These are phyloP conservation scores for Hycleus cichorii DNA, from an alignment of 1,140 invertebrate species.

Conservation along the genomic window DNA sequence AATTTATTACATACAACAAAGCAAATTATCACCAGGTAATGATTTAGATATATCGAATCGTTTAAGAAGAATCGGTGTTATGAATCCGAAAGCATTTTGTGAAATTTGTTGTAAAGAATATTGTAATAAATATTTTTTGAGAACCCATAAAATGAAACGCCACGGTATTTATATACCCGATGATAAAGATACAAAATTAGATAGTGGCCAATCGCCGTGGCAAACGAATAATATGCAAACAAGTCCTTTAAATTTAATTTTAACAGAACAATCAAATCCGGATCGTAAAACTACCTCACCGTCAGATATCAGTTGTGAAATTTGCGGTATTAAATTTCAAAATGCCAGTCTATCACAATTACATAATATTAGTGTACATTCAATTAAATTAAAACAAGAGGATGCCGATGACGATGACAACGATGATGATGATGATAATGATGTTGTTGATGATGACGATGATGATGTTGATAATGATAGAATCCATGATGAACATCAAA, in stretches of 20 bases:
- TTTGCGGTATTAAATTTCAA: constrained; percentile 41
- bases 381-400: constrained; percentile 23
- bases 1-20: constrained; percentile 29
- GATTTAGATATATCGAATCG: constrained; percentile 58
- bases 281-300: constrained; percentile 39
- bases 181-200: constrained; percentile 39
- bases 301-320: constrained; percentile 40
- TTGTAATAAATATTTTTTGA: constrained; percentile 89
- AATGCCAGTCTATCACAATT: constrained; percentile 43
- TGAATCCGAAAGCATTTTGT: constrained; percentile 85
- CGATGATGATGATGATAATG: not conserved
- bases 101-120: constrained; percentile 93
- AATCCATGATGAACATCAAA: no score
- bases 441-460: no score
- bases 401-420: constrained; percentile 6
- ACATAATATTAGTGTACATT: constrained; percentile 41
- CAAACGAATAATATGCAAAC: constrained; percentile 47
- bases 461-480: no score
- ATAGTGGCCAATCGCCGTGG: constrained; percentile 43
- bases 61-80: constrained; percentile 66
- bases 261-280: constrained; percentile 42
- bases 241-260: constrained; percentile 55
- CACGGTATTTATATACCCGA: constrained; percentile 62
- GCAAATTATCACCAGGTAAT: constrained; percentile 35
- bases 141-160: constrained; percentile 83